Base-by-base conservation (phyloP, 2,113 vertebrate genomes). In the Panthera leo region DNA sequence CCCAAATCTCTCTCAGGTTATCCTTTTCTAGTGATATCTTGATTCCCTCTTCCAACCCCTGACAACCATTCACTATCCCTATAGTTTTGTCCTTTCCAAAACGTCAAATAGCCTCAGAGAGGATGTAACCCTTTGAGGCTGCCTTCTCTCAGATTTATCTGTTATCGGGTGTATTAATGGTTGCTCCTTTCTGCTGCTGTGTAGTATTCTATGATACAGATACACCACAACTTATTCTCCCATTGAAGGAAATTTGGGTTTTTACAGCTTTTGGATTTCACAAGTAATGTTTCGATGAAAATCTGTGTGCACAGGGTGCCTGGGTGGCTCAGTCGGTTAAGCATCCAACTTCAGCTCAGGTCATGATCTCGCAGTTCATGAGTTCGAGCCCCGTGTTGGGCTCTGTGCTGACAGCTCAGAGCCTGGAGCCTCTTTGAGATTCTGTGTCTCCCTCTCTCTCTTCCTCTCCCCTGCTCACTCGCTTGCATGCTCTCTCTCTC, bases 161-260 rank as follows among this genome's bases (percentile, higher is more conserved):
- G 0, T 27, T 27, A 0, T 1, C n/a, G 14, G 5, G 1, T n/a
- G 23, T 27, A 1, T 25, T 21, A 34, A 63, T 12, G 12, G 11
- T 67, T 2, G 2, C 21, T 53, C 13, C 55, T 68, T 75, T 65
- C 76, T 55, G 31, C 53, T 61, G 42, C 27, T 5, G 10, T 0
- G 0, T 58, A 29, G 0, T 27, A 5, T 76, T 39, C 67, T 27
- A 0, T 21, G 83, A 18, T 27, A 7, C 0, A 12, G n/a, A 10
- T 13, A 1, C 23, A 23, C 4, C 73, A 8, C 12, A 3, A 0
- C 63, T 94, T 36, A 25, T 31, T 34, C 2, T 31, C 61, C 18
- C 9, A 4, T 5, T 42, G 65, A 53, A 82, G 42, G 73, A 85
- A 39, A 76, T 13, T 85, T 79, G 15, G 21, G 31, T 48, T 18